These are phyloP conservation scores for Trichogramma evanescens DNA, from an alignment of 2,888 invertebrate species.

Conservation along the genomic window DNA sequence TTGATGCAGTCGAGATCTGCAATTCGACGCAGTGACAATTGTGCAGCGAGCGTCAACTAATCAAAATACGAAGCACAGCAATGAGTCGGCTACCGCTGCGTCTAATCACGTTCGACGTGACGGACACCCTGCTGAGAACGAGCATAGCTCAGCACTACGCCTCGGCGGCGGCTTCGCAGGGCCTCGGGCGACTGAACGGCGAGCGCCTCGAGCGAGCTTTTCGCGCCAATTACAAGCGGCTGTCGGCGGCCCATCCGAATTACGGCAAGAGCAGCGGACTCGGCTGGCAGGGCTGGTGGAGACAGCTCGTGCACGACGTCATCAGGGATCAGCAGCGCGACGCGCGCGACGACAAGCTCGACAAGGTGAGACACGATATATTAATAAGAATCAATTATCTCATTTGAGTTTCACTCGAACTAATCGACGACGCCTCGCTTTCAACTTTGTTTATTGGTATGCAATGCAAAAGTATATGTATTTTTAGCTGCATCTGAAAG, in stretches of 20 bases:
- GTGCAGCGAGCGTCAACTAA: not conserved
- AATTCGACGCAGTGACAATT: no score
- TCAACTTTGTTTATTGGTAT: no score
- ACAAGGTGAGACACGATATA: conserved; percentile 31
- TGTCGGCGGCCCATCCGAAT: conserved; percentile 69
- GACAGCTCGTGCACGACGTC: conserved; percentile 57
- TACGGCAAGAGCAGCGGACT: conserved; percentile 66
- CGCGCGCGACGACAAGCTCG: conserved; percentile 30
- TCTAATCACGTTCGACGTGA: conserved; percentile 81
- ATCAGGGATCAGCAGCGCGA: conserved; percentile 53
- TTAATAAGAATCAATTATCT: no score
- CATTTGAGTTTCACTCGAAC: no score
- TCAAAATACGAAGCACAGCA: not conserved
- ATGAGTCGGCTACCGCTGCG: conserved; percentile 52
- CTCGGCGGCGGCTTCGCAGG: conserved; percentile 62
- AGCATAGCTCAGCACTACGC: conserved; percentile 56
- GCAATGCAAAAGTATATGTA: no score
- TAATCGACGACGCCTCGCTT: no score
- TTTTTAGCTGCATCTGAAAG: no score
- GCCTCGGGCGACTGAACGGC: conserved; percentile 55
- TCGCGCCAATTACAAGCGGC: conserved; percentile 57
- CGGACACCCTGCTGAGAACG: conserved; percentile 66
- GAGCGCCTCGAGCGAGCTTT: conserved; percentile 58
- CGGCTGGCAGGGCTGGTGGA: conserved; percentile 81
- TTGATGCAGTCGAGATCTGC: no score